Percentiles rank a stretch among this genome's conserved stretches.
Conservation (phyloP, 2,888 invertebrate genomes). For the Lasioglossum zephyrum region DNA sequence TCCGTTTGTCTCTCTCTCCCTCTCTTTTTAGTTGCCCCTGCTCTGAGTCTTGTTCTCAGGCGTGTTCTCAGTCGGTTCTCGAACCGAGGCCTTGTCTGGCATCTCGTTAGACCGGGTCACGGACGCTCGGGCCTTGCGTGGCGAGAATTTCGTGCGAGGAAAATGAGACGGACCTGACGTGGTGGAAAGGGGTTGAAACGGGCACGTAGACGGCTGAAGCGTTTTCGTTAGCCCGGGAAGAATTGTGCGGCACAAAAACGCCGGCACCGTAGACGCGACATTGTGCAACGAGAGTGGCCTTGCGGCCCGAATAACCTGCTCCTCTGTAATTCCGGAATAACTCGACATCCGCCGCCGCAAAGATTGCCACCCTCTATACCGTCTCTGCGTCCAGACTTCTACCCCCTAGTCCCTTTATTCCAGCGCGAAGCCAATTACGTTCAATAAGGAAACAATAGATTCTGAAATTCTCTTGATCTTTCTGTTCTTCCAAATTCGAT, state of each 20-base stretch:
- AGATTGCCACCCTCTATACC: conserved; percentile 31
- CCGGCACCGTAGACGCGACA: conserved; percentile 47
- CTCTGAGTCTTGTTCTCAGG: neutral
- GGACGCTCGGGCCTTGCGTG: conserved; percentile 5
- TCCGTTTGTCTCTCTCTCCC: neutral
- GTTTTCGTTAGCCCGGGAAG: conserved; percentile 43
- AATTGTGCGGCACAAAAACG: conserved; percentile 38
- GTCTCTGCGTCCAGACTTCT: neutral
- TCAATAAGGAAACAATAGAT: neutral
- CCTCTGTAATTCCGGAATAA: conserved; percentile 52
- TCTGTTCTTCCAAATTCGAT: too few species aligned
- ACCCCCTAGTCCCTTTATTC: neutral
- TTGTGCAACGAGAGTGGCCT: conserved; percentile 39
- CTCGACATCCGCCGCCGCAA: conserved; percentile 11
- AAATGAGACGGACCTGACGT: conserved; percentile 39
- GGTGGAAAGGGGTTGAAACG: conserved; percentile 8
- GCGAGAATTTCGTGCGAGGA: conserved; percentile 42
- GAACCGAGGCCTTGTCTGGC: conserved; percentile 52
- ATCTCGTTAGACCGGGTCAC: conserved; percentile 59
- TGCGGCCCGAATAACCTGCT: conserved; percentile 42
- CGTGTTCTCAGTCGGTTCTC: neutral
- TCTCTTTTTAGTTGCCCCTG: neutral
- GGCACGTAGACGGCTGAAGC: conserved; percentile 11
- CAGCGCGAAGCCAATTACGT: neutral
- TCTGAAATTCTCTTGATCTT: too few species aligned